Conservation (phyloP, 2,797 vertebrate species). For the Halcyon chelicuti region DNA sequence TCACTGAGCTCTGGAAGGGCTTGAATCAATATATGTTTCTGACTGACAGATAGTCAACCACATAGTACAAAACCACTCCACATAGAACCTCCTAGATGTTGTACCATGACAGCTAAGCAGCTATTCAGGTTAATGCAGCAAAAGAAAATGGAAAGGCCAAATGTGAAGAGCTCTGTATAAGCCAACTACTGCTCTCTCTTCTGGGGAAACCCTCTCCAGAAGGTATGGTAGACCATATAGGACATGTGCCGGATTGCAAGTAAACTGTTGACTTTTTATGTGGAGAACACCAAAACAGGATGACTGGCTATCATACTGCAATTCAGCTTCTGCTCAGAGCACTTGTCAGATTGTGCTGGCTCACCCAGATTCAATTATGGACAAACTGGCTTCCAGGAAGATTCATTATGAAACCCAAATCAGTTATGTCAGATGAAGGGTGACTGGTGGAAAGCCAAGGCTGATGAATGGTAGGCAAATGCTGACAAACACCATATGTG, state of each 20-base stretch:
- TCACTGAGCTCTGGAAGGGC: neutral
- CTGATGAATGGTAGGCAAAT: neutral
- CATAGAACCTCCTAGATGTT: neutral
- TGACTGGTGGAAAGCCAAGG: neutral
- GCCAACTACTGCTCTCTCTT: neutral
- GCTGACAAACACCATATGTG: neutral
- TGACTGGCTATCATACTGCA: neutral
- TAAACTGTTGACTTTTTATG: neutral
- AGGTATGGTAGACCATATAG: neutral
- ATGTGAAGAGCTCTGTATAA: neutral
- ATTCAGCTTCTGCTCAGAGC: constrained; percentile 5
- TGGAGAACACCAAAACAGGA: neutral
- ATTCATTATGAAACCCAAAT: neutral
- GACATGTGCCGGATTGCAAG: neutral
- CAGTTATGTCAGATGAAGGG: neutral
- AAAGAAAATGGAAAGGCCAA: neutral
- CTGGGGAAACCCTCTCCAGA: neutral
- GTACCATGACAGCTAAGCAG: neutral
- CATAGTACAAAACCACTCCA: neutral
- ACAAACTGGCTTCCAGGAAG: constrained; percentile 17
- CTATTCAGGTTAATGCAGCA: neutral
- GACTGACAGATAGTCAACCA: neutral
- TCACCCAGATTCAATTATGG: neutral
- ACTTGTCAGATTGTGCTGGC: neutral
- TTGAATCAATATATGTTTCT: constrained; percentile 5